Evolutionary conservation across 1,140 invertebrate genomes (phyloP), one percentile per base, ranked within the genome.

Genomic region (Chironomus striatipennis): DNA sequence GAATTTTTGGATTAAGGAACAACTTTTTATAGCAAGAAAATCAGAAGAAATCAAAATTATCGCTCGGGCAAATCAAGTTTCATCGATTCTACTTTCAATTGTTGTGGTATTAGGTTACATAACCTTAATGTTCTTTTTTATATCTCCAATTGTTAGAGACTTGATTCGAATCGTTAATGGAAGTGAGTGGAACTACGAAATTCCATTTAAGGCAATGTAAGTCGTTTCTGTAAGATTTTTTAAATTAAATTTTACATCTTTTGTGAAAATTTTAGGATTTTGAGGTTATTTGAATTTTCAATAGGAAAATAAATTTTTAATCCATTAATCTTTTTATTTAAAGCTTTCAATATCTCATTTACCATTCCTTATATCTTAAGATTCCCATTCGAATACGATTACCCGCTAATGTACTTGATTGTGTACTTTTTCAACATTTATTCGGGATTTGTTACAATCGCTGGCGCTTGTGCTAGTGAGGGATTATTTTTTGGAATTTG

Each of bases 401-500:
- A 15, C 7, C 17, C n/a, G 0, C 64, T 15, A 8, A 7, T 67
- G 12, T 67, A 18, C n/a, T 3, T 6, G 17, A 18, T 67, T 8
- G n/a, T 67, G 0, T 67, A 18, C 17, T 9, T 67, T 67, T 17
- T 20, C 12, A 15, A 9, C 7, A 1, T 15, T 17, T 74, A 77
- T 43, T 81, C 80, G 42, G 80, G 80, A 1, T 75, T 74, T 17
- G 80, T 80, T 74, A 81, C 80, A 0, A 79, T 80, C 7, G 80
- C 78, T 65, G 77, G 77, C 15, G 80, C 81, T 18, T 79, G 78
- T 74, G 78, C 76, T 43, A 79, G 80, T 34, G 80, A 81, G 73
- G 80, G 80, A 12, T 80, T 80, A 74, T 81, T 80, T 70, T 67
- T 81, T 10, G 81, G 80, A 75, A 76, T 78, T 74, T 81, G 79